phyloP scores from a whole-genome alignment of 2,797 vertebrate species.

The Aldrovandia affinis region DNA sequence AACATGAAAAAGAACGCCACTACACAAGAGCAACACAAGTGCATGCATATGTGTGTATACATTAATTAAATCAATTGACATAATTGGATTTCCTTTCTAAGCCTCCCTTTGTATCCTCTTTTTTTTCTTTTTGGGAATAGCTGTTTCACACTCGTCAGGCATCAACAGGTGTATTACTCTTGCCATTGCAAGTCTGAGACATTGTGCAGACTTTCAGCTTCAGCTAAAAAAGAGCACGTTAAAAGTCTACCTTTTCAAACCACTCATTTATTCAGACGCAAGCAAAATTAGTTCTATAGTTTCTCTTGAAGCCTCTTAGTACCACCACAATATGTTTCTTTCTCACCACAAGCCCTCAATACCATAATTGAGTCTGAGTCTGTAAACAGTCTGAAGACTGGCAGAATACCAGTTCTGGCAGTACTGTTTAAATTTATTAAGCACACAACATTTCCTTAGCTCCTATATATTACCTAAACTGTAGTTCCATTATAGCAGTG shows the following conservation, averaged over 20 bases:
- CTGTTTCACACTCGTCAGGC: too few species aligned
- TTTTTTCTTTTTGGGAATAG: too few species aligned
- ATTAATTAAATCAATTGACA: too few species aligned
- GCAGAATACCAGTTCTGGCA: not conserved
- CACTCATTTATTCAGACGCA: not conserved
- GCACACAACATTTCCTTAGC: not conserved
- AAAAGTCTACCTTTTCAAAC: slow-evolving; percentile 17
- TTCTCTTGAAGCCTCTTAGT: not conserved
- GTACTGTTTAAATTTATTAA: not conserved
- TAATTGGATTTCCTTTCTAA: too few species aligned
- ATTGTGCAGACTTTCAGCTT: too few species aligned
- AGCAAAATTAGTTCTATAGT: not conserved
- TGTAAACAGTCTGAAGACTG: not conserved
- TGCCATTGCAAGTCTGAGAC: not conserved
- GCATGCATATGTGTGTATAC: not conserved
- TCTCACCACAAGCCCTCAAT: slow-evolving; percentile 6
- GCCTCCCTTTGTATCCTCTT: too few species aligned
- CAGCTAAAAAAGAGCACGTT: not conserved
- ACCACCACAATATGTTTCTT: not conserved
- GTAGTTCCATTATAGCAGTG: not conserved
- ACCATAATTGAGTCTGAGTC: slow-evolving; percentile 6
- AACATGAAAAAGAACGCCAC: not conserved
- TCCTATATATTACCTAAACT: not conserved
- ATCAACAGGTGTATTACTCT: too few species aligned
- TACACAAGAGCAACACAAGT: not conserved